Evolutionary conservation across 2,888 invertebrate genomes (phyloP), one percentile per base, ranked within the genome.

Genomic region (Leptinotarsa rubiginosa): DNA sequence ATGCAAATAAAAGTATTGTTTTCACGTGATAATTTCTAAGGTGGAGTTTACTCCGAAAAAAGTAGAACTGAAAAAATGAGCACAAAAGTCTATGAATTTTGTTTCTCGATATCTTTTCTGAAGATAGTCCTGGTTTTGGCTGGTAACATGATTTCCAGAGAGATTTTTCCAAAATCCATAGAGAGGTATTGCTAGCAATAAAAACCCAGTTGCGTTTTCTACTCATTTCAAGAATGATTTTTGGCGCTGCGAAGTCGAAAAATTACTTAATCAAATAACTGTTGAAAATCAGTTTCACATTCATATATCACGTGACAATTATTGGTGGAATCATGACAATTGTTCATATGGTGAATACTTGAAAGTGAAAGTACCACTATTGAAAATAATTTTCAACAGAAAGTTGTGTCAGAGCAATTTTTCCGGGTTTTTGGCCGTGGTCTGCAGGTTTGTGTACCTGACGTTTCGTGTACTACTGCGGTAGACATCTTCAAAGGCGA

Each of bases 31-130:
- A 74, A 65, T 72, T 54, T 80, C 76, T 73, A 87, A 88, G 89
- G 89, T 89, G 88, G 88, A 89, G 89, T 89, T 89, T 88, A 89
- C 89, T 88, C 88, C 87, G 85, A 75, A 84, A 85, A 85, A 86
- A 77, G 80, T 54, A 72, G 56, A 72, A 81, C 80, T 79, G 80
- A 81, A 77, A 78, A 78, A 52, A 52, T 77, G 41, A 81, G 78
- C 71, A 73, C 62, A 52, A 62, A 76, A 79, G 41, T 80, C 80
- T 77, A 75, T 75, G 74, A 75, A 74, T 76, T 75, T 75, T 66
- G 59, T 22, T 59, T 15, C 13, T 22, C 25, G 13, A 59, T 15
- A 13, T 20, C 1, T 22, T 59, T 25, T 25, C 16, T 20, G 25
- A 25, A 25, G 5, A 59, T 4, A 15, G 13, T 59, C 5, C 15